Base-by-base conservation (phyloP, 2,888 invertebrate genomes). In the Brachynemurus nebulosus region DNA sequence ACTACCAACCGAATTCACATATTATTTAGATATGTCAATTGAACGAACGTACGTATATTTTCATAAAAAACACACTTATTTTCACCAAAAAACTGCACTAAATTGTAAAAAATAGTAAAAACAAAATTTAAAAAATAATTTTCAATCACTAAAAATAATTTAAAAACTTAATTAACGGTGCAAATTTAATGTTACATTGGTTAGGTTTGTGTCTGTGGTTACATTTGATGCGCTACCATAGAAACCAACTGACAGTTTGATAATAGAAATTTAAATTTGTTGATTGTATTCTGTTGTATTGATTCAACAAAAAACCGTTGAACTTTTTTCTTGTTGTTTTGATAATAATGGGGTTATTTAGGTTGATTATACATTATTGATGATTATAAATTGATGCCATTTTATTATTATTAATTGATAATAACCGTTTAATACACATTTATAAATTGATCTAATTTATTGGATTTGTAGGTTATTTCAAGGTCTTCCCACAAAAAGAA, bases 81-180 rank as follows among this genome's bases (percentile, higher is more conserved):
- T n/a, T n/a, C n/a, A n/a, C n/a, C n/a, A n/a, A n/a, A n/a, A n/a
- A n/a, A n/a, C n/a, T n/a, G n/a, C n/a, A n/a, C n/a, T n/a, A n/a
- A n/a, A n/a, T n/a, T n/a, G n/a, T n/a, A n/a, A n/a, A n/a, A n/a
- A n/a, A n/a, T n/a, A n/a, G n/a, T n/a, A n/a, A n/a, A n/a, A n/a
- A n/a, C n/a, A n/a, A n/a, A n/a, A n/a, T n/a, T n/a, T n/a, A n/a
- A n/a, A n/a, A n/a, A n/a, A n/a, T n/a, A n/a, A n/a, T n/a, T n/a
- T n/a, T n/a, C n/a, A n/a, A 34, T 35, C 21, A 2, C 18, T 39
- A 17, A 42, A 48, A 27, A 40, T 50, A 27, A 52, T 52, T 3
- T 50, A 47, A 47, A 42, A 46, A 21, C 21, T 49, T n/a, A 19
- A 37, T 25, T 9, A 9, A 9, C 27, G 8, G 27, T 25, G n/a